phyloP scores from a whole-genome alignment of 2,113 vertebrate species.

The Rhinopomastus cyanomelas region DNA sequence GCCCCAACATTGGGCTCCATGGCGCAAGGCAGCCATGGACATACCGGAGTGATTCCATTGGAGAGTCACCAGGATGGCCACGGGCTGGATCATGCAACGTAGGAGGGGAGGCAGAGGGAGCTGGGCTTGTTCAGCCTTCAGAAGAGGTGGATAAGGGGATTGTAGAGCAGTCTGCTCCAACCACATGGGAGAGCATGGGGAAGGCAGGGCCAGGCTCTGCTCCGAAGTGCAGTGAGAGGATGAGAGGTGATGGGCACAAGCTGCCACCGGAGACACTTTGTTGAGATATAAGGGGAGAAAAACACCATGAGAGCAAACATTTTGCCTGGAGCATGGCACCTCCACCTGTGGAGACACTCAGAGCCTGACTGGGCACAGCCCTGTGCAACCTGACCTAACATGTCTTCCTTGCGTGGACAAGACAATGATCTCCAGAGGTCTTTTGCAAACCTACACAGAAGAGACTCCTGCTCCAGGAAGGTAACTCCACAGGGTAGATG shows the following conservation, averaged over 20 bases:
- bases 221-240: background rate
- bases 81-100: background rate
- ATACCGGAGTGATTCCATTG: fast-evolving
- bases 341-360: background rate
- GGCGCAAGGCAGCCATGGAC: too few relatives aligned
- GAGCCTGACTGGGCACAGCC: background rate
- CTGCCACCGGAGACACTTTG: background rate
- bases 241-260: background rate
- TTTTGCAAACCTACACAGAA: background rate
- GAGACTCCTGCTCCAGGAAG: background rate
- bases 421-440: background rate
- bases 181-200: background rate
- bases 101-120: background rate
- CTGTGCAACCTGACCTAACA: background rate
- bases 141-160: fast-evolving
- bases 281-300: background rate
- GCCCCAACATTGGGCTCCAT: background rate
- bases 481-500: background rate
- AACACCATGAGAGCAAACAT: background rate
- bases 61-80: background rate
- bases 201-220: background rate
- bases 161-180: background rate
- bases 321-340: background rate
- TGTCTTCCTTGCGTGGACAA: background rate
- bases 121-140: fast-evolving